phyloP scores from a whole-genome alignment of 2,113 vertebrate species.

The Pseudonaja textilis region DNA sequence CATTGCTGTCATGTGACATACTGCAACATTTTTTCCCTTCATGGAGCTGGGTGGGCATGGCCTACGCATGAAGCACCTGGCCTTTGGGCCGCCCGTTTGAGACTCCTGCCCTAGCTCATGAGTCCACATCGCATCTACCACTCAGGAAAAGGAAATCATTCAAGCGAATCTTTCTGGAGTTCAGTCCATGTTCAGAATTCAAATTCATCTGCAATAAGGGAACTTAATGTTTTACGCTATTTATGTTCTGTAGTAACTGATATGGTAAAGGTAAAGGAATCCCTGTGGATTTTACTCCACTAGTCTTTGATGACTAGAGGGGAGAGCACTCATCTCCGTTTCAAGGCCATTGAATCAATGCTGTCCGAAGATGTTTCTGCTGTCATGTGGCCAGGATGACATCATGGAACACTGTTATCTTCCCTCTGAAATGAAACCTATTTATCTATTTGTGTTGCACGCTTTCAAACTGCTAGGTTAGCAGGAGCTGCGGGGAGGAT shows the following conservation, averaged over 20 bases:
- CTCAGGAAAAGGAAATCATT: background rate
- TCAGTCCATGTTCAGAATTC: background rate
- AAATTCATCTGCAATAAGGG: background rate
- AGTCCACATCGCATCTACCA: background rate
- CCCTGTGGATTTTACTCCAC: background rate
- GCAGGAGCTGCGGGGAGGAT: background rate
- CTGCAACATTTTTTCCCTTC: background rate
- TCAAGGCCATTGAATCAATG: background rate
- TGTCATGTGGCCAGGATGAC: background rate
- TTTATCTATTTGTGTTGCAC: background rate
- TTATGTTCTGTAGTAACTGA: background rate
- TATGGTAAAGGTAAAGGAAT: background rate
- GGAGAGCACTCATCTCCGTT: background rate
- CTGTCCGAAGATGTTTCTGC: background rate
- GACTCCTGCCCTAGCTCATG: background rate
- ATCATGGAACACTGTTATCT: background rate
- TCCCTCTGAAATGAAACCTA: background rate
- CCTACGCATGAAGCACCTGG: accelerated
- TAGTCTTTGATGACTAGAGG: background rate
- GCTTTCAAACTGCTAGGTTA: background rate
- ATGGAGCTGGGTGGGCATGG: background rate
- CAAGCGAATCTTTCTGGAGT: background rate
- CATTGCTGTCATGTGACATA: background rate
- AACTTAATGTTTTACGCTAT: background rate
- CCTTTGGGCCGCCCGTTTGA: background rate